Evolutionary conservation across 2,888 invertebrate genomes (phyloP), one percentile per base, ranked within the genome.

Genomic region (Horisme vitalbata): DNA sequence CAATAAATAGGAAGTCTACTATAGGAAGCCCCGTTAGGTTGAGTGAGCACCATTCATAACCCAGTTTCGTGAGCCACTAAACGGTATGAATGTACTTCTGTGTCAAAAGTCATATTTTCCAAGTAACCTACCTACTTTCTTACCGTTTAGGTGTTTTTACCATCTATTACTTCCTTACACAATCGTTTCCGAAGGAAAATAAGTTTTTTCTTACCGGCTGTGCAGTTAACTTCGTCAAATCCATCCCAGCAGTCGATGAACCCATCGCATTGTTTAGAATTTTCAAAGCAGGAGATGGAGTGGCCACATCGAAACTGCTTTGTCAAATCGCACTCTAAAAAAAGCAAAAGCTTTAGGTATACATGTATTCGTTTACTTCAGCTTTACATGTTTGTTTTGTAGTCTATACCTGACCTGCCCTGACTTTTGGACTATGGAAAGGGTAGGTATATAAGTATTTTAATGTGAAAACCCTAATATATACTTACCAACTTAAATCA

Each of bases 171-270:
- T n/a, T n/a, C n/a, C n/a, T n/a, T n/a, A n/a, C n/a, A n/a, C n/a
- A n/a, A n/a, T n/a, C n/a, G n/a, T n/a, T n/a, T n/a, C n/a, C n/a
- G n/a, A n/a, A n/a, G n/a, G n/a, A n/a, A n/a, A n/a, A n/a, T 3
- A 6, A 26, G 1, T 5, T 5, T 21, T 9, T 37, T 53, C 80
- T 76, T 81, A 93, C 94, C 91, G 71, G 86, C 79, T 34, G 93
- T 93, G 73, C 95, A 95, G 74, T 93, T 92, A 20, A 92, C 81
- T 90, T 95, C 95, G 68, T 95, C 95, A 24, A 91, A 90, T 43
- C 93, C 94, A 74, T 95, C 95, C 94, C 94, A 95, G 70, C 95
- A 95, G 72, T 95, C 95, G 48, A 94, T 92, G 49, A 91, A 82
- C 23, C 94, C 93, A 69, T 95, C 93, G 75, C 95, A 95, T 61